Percentiles rank a stretch among this genome's conserved stretches.
Conservation (phyloP, 2,888 invertebrate genomes). For the Orchesellides sinensis region DNA sequence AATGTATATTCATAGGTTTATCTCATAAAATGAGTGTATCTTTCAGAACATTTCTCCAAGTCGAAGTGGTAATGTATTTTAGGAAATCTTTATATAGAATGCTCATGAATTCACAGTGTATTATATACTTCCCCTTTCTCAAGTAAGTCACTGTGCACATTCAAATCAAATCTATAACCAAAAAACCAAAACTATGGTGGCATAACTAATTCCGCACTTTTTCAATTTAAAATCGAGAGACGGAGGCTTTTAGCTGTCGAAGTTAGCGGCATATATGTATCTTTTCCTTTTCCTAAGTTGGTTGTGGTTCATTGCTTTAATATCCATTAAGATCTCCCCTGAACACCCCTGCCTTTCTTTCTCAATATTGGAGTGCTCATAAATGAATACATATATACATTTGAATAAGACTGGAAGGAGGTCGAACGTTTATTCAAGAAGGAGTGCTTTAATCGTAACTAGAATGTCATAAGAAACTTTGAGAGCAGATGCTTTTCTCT, state of each 20-base stretch:
- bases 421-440: slow-evolving; percentile 19
- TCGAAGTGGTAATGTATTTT: too few species aligned
- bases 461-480: slow-evolving; percentile 48
- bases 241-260: neutral
- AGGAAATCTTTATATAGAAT: too few species aligned
- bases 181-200: neutral
- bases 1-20: slow-evolving; percentile 18
- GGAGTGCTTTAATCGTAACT: too few species aligned
- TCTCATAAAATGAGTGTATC: neutral
- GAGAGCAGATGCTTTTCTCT: slow-evolving; percentile 53
- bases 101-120: too few species aligned
- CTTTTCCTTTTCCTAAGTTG: slow-evolving; percentile 36
- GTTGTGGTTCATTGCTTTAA: slow-evolving; percentile 71
- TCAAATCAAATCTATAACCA: slow-evolving; percentile 37
- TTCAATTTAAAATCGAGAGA: slow-evolving; percentile 39
- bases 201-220: slow-evolving; percentile 30
- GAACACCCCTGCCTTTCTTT: too few species aligned
- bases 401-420: slow-evolving; percentile 20
- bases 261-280: neutral
- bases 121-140: neutral
- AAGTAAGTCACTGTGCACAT: neutral
- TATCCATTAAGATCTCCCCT: slow-evolving; percentile 66
- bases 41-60: too few species aligned
- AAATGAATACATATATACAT: neutral
- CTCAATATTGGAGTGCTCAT: slow-evolving; percentile 14